Conservation (phyloP, 2,113 vertebrate species). For the Urocynchramus pylzowi region DNA sequence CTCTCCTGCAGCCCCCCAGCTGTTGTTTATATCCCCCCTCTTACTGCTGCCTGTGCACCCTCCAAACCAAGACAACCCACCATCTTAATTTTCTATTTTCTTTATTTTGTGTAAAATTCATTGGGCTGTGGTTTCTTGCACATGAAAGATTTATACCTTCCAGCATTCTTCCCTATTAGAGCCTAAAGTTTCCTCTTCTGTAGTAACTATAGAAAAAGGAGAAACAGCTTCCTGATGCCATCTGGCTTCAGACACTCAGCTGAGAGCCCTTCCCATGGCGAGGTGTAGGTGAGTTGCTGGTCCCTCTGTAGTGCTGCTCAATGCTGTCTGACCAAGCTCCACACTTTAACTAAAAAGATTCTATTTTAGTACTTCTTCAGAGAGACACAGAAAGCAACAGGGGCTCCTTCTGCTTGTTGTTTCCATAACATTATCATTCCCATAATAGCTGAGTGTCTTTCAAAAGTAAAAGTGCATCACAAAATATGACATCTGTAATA, state of each 20-base stretch:
- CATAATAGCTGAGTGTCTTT: background rate
- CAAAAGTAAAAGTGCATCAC: background rate
- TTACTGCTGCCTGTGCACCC: background rate
- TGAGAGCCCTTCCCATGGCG: background rate
- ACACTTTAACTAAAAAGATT: background rate
- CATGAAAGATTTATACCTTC: background rate
- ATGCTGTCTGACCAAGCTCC: accelerated
- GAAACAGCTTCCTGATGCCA: background rate
- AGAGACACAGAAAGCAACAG: background rate
- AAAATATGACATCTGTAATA: background rate
- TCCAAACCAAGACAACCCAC: background rate
- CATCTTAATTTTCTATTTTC: background rate
- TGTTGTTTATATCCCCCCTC: background rate
- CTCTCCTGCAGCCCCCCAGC: too few relatives aligned
- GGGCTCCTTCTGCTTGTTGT: background rate
- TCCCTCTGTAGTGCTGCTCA: background rate
- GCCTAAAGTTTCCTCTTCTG: background rate
- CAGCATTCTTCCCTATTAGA: background rate
- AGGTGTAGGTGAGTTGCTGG: background rate
- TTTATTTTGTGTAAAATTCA: background rate
- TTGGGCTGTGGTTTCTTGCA: background rate
- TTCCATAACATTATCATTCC: background rate
- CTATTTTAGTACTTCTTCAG: background rate
- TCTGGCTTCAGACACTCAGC: background rate
- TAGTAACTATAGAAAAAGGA: background rate